These are phyloP conservation scores for Eudemis profundana DNA, from an alignment of 2,888 invertebrate species.

Conservation along the genomic window DNA sequence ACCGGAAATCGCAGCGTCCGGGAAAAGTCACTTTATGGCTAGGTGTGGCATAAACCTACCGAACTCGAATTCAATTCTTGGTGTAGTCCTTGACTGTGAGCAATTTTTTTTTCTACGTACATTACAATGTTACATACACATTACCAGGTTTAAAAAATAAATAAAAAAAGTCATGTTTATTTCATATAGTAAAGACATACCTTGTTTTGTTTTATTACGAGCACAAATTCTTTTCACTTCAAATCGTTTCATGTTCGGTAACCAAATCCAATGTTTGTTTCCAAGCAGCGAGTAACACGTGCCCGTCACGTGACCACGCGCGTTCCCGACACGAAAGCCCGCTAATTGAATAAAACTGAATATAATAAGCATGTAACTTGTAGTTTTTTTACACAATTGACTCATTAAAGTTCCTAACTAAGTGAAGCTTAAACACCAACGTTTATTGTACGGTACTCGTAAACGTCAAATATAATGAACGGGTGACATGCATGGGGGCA, in stretches of 20 bases:
- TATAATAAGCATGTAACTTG: constrained; percentile 56
- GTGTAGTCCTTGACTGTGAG: too few species aligned
- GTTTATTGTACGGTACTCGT: constrained; percentile 58
- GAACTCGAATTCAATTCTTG: too few species aligned
- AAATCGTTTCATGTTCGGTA: constrained; percentile 1
- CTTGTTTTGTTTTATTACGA: too few species aligned
- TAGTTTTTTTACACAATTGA: constrained; percentile 60
- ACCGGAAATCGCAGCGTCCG: too few species aligned
- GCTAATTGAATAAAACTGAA: constrained; percentile 62
- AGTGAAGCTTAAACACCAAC: constrained; percentile 55
- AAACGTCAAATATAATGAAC: constrained; percentile 50
- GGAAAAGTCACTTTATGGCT: too few species aligned
- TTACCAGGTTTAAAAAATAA: too few species aligned
- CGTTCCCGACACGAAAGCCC: constrained; percentile 56
- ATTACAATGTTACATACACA: too few species aligned
- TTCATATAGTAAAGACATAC: too few species aligned
- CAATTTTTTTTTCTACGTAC: too few species aligned
- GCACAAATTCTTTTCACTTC: too few species aligned
- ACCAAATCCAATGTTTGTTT: constrained; percentile 13
- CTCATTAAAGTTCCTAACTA: constrained; percentile 66
- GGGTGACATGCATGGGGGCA: constrained; percentile 45
- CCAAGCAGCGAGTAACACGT: constrained; percentile 52
- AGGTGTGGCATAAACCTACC: too few species aligned
- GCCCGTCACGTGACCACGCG: constrained; percentile 57
- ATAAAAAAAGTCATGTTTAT: too few species aligned